Evolutionary conservation across 2,888 invertebrate species (phyloP).

Genomic region (Erebia epiphron): DNA sequence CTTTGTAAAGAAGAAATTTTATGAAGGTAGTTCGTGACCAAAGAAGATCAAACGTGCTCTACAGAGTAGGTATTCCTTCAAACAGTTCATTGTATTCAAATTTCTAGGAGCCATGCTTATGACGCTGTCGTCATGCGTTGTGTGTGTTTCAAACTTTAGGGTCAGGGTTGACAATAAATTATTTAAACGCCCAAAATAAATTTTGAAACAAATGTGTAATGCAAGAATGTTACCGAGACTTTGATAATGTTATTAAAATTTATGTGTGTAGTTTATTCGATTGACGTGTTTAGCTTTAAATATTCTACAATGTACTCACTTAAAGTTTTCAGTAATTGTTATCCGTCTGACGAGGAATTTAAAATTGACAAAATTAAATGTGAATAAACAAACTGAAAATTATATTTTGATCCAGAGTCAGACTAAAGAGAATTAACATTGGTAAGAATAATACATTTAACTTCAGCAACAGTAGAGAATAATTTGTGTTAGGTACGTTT

Average conservation of each 20-base stretch:
- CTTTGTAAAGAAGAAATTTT: no score
- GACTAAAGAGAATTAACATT: conserved; percentile 28
- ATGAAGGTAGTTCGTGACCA: no score
- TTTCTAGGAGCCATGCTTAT: neutral
- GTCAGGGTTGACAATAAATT: conserved; percentile 51
- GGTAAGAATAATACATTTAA: conserved; percentile 25
- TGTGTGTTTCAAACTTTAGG: conserved; percentile 31
- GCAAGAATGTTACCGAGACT: neutral
- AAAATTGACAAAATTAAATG: neutral
- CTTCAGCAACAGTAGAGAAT: conserved; percentile 15
- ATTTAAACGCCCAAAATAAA: conserved; percentile 28
- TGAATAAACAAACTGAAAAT: conserved; percentile 1
- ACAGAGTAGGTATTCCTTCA: neutral
- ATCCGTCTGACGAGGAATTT: neutral
- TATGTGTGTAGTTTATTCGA: neutral
- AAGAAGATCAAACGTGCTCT: neutral
- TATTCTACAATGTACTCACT: neutral
- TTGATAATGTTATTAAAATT: no score
- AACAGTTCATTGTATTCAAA: neutral
- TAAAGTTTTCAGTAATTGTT: neutral
- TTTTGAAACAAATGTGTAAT: conserved; percentile 8
- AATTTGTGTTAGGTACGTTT: conserved; percentile 22
- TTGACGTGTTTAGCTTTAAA: neutral
- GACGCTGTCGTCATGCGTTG: neutral
- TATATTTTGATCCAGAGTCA: conserved; percentile 2